Percentiles rank a stretch among this genome's conserved stretches.
Conservation (phyloP, 2,888 invertebrate species). For the Serripes groenlandicus region DNA sequence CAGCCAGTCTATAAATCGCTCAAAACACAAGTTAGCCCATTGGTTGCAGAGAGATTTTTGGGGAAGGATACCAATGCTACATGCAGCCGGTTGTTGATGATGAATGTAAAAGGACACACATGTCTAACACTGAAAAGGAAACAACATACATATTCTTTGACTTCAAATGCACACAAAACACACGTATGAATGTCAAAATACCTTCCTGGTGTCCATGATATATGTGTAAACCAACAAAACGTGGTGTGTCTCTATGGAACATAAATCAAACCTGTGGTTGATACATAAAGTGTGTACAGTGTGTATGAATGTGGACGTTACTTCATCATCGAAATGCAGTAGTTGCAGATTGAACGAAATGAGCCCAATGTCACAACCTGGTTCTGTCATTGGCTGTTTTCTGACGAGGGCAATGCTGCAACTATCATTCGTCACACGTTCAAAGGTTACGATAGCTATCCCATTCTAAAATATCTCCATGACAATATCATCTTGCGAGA, state of each 20-base stretch:
- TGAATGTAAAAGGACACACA: too few species aligned
- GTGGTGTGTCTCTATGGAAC: constrained; percentile 49
- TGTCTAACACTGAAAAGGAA: too few species aligned
- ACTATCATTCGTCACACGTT: constrained; percentile 60
- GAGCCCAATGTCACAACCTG: constrained; percentile 24
- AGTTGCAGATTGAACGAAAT: constrained; percentile 46
- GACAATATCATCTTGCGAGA: too few species aligned
- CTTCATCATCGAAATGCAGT: constrained; percentile 20
- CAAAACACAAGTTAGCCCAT: too few species aligned
- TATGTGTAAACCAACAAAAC: constrained; percentile 46
- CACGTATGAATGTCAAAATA: constrained; percentile 26
- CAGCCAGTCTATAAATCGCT: too few species aligned
- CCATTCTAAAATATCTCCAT: too few species aligned
- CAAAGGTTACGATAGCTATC: constrained; percentile 62
- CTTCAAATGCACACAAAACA: constrained; percentile 51
- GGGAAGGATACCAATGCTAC: too few species aligned
- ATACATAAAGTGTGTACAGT: neutral
- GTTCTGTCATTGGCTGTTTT: constrained; percentile 51
- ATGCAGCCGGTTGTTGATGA: too few species aligned
- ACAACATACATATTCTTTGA: constrained; percentile 47
- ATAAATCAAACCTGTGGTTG: constrained; percentile 48
- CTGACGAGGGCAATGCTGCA: constrained; percentile 28
- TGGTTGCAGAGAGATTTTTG: too few species aligned
- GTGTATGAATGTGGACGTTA: neutral
- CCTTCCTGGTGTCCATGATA: neutral